phyloP scores from a whole-genome alignment of 2,888 invertebrate genomes.

The Sesamia inferens region DNA sequence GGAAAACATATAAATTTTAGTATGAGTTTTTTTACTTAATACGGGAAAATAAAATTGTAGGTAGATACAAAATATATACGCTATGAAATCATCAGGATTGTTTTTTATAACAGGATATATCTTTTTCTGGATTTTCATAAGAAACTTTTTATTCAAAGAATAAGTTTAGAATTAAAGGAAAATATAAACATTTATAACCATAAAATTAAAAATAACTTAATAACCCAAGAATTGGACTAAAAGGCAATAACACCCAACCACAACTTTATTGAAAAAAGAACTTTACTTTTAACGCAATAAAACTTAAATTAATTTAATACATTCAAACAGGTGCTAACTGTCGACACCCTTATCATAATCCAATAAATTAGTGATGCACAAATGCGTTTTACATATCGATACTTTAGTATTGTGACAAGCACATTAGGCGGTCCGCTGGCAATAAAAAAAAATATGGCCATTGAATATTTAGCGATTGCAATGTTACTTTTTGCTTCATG shows the following conservation, averaged over 20 bases:
- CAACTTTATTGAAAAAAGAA: slow-evolving; percentile 34
- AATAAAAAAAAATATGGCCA: slow-evolving; percentile 50
- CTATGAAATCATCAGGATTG: no score
- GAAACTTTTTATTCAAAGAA: background rate
- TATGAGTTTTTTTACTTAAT: background rate
- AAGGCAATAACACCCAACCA: slow-evolving; percentile 22
- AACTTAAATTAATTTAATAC: slow-evolving; percentile 43
- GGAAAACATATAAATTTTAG: background rate
- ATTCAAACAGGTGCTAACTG: slow-evolving; percentile 57
- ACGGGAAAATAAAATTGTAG: background rate
- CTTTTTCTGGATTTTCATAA: background rate
- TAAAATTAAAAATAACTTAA: slow-evolving; percentile 18
- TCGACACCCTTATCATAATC: slow-evolving; percentile 64
- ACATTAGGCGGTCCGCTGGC: slow-evolving; percentile 59
- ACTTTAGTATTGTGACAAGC: slow-evolving; percentile 62
- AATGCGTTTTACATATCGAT: slow-evolving; percentile 67
- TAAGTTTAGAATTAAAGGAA: slow-evolving; percentile 3
- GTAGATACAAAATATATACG: no score
- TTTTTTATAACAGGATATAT: background rate
- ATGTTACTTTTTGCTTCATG: slow-evolving; percentile 34
- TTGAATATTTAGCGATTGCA: slow-evolving; percentile 47
- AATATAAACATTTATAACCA: background rate
- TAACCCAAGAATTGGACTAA: slow-evolving; percentile 4
- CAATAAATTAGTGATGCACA: slow-evolving; percentile 70
- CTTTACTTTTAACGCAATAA: slow-evolving; percentile 29